These are phyloP conservation scores for Notolabrus celidotus DNA, from an alignment of 2,797 vertebrate species.

Conservation along the genomic window DNA sequence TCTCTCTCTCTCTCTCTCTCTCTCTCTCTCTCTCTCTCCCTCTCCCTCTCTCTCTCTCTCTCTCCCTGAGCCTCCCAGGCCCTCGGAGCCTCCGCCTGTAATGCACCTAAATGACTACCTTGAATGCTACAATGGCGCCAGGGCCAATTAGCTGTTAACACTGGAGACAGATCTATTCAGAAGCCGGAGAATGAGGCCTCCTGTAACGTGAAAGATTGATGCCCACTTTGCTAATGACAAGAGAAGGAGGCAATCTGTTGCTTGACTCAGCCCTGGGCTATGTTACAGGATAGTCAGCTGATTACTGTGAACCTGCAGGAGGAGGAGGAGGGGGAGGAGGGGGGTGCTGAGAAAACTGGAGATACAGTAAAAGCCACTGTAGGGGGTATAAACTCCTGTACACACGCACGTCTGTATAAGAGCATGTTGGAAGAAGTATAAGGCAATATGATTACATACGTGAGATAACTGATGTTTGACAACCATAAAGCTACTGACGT, in stretches of 20 bases:
- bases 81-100: constrained; percentile 76
- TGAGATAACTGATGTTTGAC: too few relatives aligned
- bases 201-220: constrained; percentile 80
- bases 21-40: too few relatives aligned
- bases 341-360: constrained; percentile 35
- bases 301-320: constrained; percentile 53
- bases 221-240: constrained; percentile 78
- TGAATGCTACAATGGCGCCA: constrained; percentile 82
- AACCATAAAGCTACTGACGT: too few relatives aligned
- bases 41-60: constrained; percentile 18
- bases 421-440: too few relatives aligned
- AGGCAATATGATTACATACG: too few relatives aligned
- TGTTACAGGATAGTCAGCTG: constrained; percentile 73
- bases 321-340: not conserved
- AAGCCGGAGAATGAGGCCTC: constrained; percentile 76
- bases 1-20: too few relatives aligned
- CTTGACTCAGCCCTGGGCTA: constrained; percentile 55
- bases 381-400: not conserved
- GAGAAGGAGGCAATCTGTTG: constrained; percentile 70
- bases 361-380: constrained; percentile 22
- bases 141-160: constrained; percentile 84
- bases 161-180: constrained; percentile 83
- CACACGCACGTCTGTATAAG: not conserved
- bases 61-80: constrained; percentile 50
- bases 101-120: constrained; percentile 86